phyloP scores from a whole-genome alignment of 1,140 invertebrate genomes.

The Drosophila kohkoa region DNA sequence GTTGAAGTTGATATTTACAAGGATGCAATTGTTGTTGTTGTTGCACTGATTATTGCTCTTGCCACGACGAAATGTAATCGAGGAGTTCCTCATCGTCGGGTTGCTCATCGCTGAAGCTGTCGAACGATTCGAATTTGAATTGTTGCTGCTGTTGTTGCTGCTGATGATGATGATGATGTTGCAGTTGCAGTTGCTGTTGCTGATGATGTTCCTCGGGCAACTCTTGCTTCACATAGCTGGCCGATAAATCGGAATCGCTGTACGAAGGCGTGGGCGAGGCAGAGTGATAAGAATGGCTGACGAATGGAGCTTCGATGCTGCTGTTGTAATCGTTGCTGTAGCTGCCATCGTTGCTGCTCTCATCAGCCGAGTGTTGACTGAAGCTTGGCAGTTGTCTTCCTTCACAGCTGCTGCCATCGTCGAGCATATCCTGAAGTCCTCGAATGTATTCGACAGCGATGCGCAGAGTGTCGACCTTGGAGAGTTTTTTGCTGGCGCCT shows the following conservation, averaged over 20 bases:
- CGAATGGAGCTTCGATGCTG: slow-evolving; percentile 75
- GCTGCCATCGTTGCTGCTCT: slow-evolving; percentile 77
- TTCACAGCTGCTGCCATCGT: slow-evolving; percentile 85
- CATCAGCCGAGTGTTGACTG: slow-evolving; percentile 53
- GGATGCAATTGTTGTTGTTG: slow-evolving; percentile 22
- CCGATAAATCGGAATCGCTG: slow-evolving; percentile 86
- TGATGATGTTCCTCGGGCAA: slow-evolving; percentile 72
- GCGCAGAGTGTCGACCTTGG: slow-evolving; percentile 97
- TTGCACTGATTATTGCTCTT: slow-evolving; percentile 86
- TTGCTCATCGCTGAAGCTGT: slow-evolving; percentile 92
- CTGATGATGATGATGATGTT: slow-evolving; percentile 43
- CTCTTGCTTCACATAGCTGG: slow-evolving; percentile 72
- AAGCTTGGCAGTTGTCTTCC: neutral
- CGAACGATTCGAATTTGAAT: slow-evolving; percentile 88
- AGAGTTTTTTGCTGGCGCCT: slow-evolving; percentile 93
- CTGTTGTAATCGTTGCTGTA: slow-evolving; percentile 48
- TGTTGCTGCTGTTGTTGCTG: slow-evolving; percentile 66
- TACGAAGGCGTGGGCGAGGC: slow-evolving; percentile 93
- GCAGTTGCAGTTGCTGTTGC: slow-evolving; percentile 71
- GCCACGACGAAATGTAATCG: slow-evolving; percentile 95
- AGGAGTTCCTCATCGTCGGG: slow-evolving; percentile 96
- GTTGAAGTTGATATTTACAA: slow-evolving; percentile 61
- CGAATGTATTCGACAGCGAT: slow-evolving; percentile 98
- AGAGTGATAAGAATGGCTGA: slow-evolving; percentile 85
- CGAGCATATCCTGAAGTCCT: slow-evolving; percentile 93